phyloP scores from a whole-genome alignment of 2,113 vertebrate genomes.

The Theristicus caerulescens region DNA sequence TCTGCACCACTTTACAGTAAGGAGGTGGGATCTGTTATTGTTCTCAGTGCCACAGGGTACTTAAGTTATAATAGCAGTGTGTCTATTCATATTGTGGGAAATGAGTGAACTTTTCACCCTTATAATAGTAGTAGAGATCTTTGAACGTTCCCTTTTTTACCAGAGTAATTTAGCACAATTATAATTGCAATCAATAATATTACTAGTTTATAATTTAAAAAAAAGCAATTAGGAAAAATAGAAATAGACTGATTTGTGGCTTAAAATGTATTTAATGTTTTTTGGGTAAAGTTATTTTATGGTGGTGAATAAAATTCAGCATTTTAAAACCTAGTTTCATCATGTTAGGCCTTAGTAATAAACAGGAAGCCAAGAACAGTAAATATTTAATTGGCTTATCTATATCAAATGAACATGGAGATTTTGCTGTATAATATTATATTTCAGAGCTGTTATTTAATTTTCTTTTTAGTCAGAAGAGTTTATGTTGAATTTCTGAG shows the following conservation, averaged over 20 bases:
- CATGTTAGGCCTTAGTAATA: constrained; percentile 25
- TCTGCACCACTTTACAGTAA: not conserved
- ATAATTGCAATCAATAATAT: not conserved
- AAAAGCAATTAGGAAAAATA: not conserved
- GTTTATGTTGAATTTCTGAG: constrained; percentile 16
- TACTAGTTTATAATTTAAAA: not conserved
- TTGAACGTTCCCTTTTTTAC: not conserved
- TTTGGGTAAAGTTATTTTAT: not conserved
- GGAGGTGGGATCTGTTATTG: not conserved
- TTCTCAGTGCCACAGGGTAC: not conserved
- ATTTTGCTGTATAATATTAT: not conserved
- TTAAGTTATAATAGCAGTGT: not conserved
- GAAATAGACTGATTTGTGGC: not conserved
- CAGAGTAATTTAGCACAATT: not conserved
- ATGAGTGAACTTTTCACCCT: not conserved
- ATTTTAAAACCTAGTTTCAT: constrained; percentile 18
- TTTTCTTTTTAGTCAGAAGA: not conserved
- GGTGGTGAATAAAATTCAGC: not conserved
- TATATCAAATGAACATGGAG: constrained; percentile 8
- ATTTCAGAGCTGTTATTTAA: constrained; percentile 1
- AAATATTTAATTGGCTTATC: constrained; percentile 62
- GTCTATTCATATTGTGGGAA: not conserved
- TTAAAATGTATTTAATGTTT: not conserved
- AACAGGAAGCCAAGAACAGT: constrained; percentile 28
- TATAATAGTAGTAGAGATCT: not conserved